These are phyloP conservation scores for Pheucticus melanocephalus DNA, from an alignment of 2,113 vertebrate species.

Conservation along the genomic window DNA sequence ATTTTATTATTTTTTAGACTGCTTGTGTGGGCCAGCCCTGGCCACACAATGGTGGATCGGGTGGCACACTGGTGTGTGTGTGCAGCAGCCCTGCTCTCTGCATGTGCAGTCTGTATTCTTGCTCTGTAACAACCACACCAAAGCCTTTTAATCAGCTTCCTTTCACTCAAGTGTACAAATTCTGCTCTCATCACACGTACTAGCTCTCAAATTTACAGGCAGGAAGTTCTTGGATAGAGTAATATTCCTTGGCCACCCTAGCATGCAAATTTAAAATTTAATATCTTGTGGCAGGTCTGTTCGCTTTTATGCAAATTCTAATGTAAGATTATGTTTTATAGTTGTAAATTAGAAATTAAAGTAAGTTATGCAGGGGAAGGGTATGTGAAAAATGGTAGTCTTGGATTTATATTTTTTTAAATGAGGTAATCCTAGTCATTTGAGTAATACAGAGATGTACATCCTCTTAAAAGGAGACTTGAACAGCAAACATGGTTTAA, in stretches of 20 bases:
- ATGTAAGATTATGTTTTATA: conserved; percentile 63
- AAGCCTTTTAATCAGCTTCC: conserved; percentile 70
- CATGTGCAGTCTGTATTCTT: neutral
- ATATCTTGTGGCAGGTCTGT: conserved; percentile 69
- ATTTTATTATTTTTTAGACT: neutral
- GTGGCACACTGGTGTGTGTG: neutral
- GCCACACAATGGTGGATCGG: neutral
- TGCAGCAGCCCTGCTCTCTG: neutral
- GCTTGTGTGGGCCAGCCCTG: neutral
- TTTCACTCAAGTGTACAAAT: conserved; percentile 65
- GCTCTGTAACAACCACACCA: conserved; percentile 8
- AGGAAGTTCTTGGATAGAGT: conserved; percentile 56
- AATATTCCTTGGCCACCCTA: conserved; percentile 70
- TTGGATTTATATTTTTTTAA: conserved; percentile 19
- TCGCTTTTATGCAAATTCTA: conserved; percentile 74
- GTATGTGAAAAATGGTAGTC: neutral
- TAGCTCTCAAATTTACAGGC: conserved; percentile 67
- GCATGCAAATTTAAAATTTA: conserved; percentile 73
- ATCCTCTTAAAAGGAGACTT: neutral
- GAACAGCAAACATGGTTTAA: neutral
- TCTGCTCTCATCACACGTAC: conserved; percentile 67
- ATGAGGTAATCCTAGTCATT: conserved; percentile 10
- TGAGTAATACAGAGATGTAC: neutral
- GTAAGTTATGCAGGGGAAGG: neutral
- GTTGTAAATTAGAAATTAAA: conserved; percentile 71